A percentile compares a stretch with the other conserved stretches of the same genome.
These are phyloP conservation scores for Helicolenus hilgendorfi DNA, from an alignment of 2,797 vertebrate genomes.

Conservation along the genomic window DNA sequence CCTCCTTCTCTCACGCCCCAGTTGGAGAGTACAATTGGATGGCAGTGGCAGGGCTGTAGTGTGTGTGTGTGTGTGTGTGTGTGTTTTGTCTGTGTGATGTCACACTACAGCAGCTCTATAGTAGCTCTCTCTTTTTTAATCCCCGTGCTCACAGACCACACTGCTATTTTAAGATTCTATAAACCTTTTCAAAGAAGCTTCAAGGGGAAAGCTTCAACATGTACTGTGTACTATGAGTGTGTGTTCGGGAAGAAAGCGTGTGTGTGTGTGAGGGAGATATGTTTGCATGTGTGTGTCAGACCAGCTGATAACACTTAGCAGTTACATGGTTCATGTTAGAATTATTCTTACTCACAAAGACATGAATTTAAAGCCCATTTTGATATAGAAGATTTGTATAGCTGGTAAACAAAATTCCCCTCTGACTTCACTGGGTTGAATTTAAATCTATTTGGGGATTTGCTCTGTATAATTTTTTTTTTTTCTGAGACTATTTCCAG, in stretches of 20 bases:
- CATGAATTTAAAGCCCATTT: constrained; percentile 18
- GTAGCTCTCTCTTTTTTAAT: constrained; percentile 83
- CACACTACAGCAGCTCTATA: constrained; percentile 76
- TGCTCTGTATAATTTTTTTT: not conserved
- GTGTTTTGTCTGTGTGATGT: constrained; percentile 74
- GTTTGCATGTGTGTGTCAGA: constrained; percentile 14
- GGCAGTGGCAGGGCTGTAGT: constrained; percentile 60
- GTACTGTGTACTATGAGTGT: constrained; percentile 41
- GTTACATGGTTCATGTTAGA: not conserved
- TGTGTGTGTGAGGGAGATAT: not conserved
- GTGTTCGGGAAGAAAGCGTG: constrained; percentile 37
- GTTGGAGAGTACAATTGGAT: constrained; percentile 84
- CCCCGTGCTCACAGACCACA: constrained; percentile 79
- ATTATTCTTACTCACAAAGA: not conserved
- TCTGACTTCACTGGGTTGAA: constrained; percentile 12
- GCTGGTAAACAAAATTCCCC: constrained; percentile 22
- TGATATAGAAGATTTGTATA: not conserved
- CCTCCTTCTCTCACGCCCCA: constrained; percentile 85
- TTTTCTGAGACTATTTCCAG: constrained; percentile 1
- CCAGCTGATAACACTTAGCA: constrained; percentile 18
- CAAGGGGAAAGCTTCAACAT: constrained; percentile 70
- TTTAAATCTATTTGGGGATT: constrained; percentile 34
- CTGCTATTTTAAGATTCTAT: constrained; percentile 88
- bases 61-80: constrained; percentile 25
- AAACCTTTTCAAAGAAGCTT: constrained; percentile 85